Evolutionary conservation across 2,113 vertebrate genomes (phyloP), one percentile per base, ranked within the genome.

Genomic region (Neodon shergylaensis): DNA sequence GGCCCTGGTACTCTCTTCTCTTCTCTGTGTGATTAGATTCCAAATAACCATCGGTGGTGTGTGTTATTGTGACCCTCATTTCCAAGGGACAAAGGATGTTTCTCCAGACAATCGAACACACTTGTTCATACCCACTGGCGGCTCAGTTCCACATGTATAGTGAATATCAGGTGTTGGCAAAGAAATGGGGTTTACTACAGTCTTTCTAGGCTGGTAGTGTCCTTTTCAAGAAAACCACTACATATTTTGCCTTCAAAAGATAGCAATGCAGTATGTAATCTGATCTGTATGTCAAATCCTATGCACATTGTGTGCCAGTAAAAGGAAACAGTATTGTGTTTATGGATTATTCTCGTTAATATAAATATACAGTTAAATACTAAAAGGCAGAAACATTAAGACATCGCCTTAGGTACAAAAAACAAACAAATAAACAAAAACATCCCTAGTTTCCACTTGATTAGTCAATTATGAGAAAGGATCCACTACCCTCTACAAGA

Each of bases 401-500:
- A 79, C 77, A 85, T 49, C 86, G 79, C 92, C 73, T 63, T 88
- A 72, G 87, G 61, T 92, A 95, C 90, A 96, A 97, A 98, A 79
- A n/a, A n/a, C 16, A 90, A 52, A 24, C 3, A 39, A 73, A 74
- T 17, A 58, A 81, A 36, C 7, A 54, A n/a, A 54, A 61, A 61
- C 21, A 19, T 49, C 52, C 95, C 39, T 87, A 33, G 22, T 76
- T 90, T 76, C 21, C n/a, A 78, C 85, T 96, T 96, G 97, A 97
- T 72, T 91, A 94, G 88, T 68, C 92, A 22, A 88, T 96, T 97
- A 96, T 39, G 97, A 83, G 26, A n/a, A 94, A 61, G 54, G 92
- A 73, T 91, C 90, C 85, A 97, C 39, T 97, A 28, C 90, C 92
- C 36, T 85, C 21, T 79, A 70, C 83, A 94, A 97, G 95, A 94